A percentile compares a stretch with the other conserved stretches of the same genome.
Conservation (phyloP, 2,797 vertebrate species). For the Pagetopsis macropterus region DNA sequence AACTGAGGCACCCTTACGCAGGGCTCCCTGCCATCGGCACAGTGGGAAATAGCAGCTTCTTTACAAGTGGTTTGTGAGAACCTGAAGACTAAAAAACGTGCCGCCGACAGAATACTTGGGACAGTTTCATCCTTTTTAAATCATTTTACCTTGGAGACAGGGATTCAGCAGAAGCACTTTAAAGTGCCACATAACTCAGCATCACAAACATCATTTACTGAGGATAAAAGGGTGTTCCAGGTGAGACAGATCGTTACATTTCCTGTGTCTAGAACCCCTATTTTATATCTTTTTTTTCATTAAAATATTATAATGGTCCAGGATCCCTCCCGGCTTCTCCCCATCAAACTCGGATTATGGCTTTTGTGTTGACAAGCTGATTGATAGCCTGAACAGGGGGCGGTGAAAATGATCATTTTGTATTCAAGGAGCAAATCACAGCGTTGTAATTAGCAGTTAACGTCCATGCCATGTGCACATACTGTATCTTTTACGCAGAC, state of each 20-base stretch:
- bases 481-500: slow-evolving; percentile 51
- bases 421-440: slow-evolving; percentile 60
- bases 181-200: slow-evolving; percentile 7
- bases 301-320: slow-evolving; percentile 48
- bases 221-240: slow-evolving; percentile 19
- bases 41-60: slow-evolving; percentile 36
- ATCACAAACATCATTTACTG: slow-evolving; percentile 14
- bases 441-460: slow-evolving; percentile 67
- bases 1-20: slow-evolving; percentile 7
- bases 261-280: slow-evolving; percentile 4
- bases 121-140: slow-evolving; percentile 64
- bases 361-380: slow-evolving; percentile 67
- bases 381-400: slow-evolving; percentile 56
- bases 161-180: slow-evolving; percentile 14
- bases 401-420: slow-evolving; percentile 64
- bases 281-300: slow-evolving; percentile 51
- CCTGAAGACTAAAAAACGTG: slow-evolving; percentile 21
- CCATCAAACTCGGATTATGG: slow-evolving; percentile 64
- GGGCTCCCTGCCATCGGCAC: neutral
- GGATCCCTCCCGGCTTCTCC: slow-evolving; percentile 35
- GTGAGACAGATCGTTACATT: slow-evolving; percentile 36
- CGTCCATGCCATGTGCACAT: slow-evolving; percentile 41
- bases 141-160: slow-evolving; percentile 50
- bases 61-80: slow-evolving; percentile 24
- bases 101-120: neutral